A percentile compares a stretch with the other conserved stretches of the same genome.
Evolutionary conservation across 2,797 vertebrate species (phyloP).

Genomic region (Lagorchestes hirsutus): DNA sequence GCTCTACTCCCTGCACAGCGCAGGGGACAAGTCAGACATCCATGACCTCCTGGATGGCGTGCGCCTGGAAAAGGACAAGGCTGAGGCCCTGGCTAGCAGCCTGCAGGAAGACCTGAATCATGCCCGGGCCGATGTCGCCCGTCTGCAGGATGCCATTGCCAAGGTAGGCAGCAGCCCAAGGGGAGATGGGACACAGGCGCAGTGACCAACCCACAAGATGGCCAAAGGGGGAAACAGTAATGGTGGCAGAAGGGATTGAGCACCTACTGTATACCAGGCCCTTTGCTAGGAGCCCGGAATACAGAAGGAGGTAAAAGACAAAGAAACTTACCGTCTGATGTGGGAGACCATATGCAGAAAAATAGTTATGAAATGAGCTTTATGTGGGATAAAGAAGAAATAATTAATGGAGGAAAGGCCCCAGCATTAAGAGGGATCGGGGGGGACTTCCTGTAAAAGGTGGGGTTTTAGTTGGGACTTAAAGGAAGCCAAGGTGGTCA

Average conservation of each 20-base stretch:
- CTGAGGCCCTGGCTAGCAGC: slow-evolving; percentile 91
- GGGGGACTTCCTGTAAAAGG: neutral
- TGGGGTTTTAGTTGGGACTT: neutral
- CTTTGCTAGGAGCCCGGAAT: neutral
- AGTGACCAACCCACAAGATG: neutral
- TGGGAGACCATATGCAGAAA: neutral
- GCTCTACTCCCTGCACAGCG: slow-evolving; percentile 95
- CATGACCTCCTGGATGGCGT: slow-evolving; percentile 95
- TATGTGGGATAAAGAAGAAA: neutral
- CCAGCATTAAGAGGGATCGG: neutral
- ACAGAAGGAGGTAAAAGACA: neutral
- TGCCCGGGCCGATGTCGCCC: slow-evolving; percentile 89
- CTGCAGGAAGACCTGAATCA: slow-evolving; percentile 94
- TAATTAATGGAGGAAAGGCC: neutral
- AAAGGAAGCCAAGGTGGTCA: neutral
- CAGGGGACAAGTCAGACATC: slow-evolving; percentile 95
- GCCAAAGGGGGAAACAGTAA: neutral
- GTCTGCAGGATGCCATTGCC: slow-evolving; percentile 91
- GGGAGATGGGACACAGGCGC: neutral
- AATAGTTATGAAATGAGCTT: too few species aligned
- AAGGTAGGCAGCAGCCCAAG: slow-evolving; percentile 87
- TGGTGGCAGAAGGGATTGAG: neutral
- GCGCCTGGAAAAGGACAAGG: slow-evolving; percentile 94
- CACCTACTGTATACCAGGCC: neutral
- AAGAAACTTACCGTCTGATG: neutral